These are phyloP conservation scores for Anguilla rostrata DNA, from an alignment of 2,113 vertebrate genomes.

Conservation along the genomic window DNA sequence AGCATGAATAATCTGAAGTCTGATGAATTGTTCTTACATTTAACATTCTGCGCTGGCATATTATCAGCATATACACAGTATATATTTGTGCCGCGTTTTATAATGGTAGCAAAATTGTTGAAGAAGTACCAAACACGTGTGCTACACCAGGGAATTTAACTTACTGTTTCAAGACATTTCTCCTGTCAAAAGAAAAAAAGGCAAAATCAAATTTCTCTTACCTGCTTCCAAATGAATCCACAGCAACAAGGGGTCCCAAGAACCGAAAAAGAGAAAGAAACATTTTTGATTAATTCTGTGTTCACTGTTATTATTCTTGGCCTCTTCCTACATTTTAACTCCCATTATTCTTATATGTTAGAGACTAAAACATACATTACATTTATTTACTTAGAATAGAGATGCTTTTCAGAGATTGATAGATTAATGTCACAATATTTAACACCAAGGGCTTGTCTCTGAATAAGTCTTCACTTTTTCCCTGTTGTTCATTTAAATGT, in stretches of 20 bases:
- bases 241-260: slow-evolving; percentile 25
- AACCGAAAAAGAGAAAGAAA: slow-evolving; percentile 32
- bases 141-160: background rate
- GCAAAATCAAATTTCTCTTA: slow-evolving; percentile 55
- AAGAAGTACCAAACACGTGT: background rate
- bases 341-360: background rate
- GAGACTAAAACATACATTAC: background rate
- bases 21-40: too few species aligned
- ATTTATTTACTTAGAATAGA: background rate
- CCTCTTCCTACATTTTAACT: background rate
- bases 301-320: slow-evolving; percentile 31
- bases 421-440: too few species aligned
- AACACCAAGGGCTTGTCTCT: too few species aligned
- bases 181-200: background rate
- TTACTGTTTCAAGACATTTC: background rate
- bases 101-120: too few species aligned
- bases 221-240: slow-evolving; percentile 59
- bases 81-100: too few species aligned
- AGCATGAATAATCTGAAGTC: background rate
- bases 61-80: too few species aligned
- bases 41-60: too few species aligned
- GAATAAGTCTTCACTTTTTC: too few species aligned
- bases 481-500: background rate
- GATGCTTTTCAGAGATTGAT: too few species aligned
- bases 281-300: slow-evolving; percentile 51